Evolutionary conservation across 2,888 invertebrate species (phyloP).

Genomic region (Stegana nigrithorax): DNA sequence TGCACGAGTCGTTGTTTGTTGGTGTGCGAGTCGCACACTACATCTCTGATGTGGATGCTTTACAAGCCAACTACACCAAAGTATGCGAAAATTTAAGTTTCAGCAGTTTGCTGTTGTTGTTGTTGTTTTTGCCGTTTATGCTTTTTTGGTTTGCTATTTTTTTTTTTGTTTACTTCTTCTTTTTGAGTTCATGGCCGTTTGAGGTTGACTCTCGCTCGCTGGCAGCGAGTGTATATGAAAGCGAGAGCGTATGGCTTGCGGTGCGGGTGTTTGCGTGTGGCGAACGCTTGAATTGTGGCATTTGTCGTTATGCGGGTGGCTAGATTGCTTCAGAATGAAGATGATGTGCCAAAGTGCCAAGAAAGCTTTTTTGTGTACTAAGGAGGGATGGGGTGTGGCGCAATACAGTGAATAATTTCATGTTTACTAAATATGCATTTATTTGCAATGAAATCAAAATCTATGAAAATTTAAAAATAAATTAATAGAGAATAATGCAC

Average conservation of each 20-base stretch:
- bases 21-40: not conserved
- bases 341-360: too few relatives aligned
- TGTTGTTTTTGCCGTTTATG: not conserved
- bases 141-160: constrained; percentile 6
- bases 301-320: not conserved
- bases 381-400: too few relatives aligned
- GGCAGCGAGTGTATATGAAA: constrained; percentile 5
- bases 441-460: too few relatives aligned
- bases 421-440: too few relatives aligned
- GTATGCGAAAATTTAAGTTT: too few relatives aligned
- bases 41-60: too few relatives aligned
- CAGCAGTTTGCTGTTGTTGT: not conserved
- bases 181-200: constrained; percentile 17
- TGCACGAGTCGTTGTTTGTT: constrained; percentile 1
- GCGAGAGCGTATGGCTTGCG: not conserved
- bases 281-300: not conserved
- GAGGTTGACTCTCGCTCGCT: constrained; percentile 15
- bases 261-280: not conserved
- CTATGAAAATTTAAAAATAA: too few relatives aligned
- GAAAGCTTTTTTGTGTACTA: too few relatives aligned
- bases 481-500: too few relatives aligned
- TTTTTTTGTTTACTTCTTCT: constrained; percentile 1
- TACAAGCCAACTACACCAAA: too few relatives aligned
- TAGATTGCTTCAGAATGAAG: too few relatives aligned
- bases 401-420: too few relatives aligned